Base-by-base conservation (phyloP, 2,113 vertebrate species). In the Semicossyphus pulcher region DNA sequence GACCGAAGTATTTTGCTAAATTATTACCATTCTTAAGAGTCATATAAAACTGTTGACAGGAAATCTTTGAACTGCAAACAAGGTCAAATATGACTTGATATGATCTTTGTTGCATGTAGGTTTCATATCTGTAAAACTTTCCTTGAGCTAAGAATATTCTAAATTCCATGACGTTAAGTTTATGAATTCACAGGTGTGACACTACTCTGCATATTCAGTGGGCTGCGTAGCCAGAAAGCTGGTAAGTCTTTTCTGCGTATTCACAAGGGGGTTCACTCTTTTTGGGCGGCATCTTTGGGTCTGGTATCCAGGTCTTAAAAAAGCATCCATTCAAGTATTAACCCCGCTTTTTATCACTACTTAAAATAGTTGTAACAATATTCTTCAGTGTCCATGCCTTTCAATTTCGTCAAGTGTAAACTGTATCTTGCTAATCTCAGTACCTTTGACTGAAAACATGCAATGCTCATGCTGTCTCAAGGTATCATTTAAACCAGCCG, bases 361-460 rank as follows among this genome's bases (percentile, higher is more conserved):
- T 31, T 54, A 36, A 16, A 18, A 12, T 26, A 59, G 58, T 18
- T 60, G 32, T 26, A 11, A 31, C n/a, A 2, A n/a, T n/a, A n/a
- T 20, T 1, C 7, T 67, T 61, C 10, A 44, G 1, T 56, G 37
- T 60, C 60, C 32, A 20, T 44, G 56, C 5, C 66, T 63, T 74
- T 28, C 5, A 67, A 26, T 29, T 41, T 64, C 26, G 20, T 45
- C 15, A 16, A 60, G 34, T 65, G 51, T 71, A 65, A 84, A 76
- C 32, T 42, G 23, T 57, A 34, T 36, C 23, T 80, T 58, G 51
- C 31, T 45, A 28, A 78, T n/a, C 14, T 61, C 62, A 20, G 73
- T 90, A 92, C 89, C 93, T 92, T 87, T 90, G 89, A 91, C 73
- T 93, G 31, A 83, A 93, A 92, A 92, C 95, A 96, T 97, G 96